phyloP scores from a whole-genome alignment of 1,140 invertebrate species.

The Drosophila tani region DNA sequence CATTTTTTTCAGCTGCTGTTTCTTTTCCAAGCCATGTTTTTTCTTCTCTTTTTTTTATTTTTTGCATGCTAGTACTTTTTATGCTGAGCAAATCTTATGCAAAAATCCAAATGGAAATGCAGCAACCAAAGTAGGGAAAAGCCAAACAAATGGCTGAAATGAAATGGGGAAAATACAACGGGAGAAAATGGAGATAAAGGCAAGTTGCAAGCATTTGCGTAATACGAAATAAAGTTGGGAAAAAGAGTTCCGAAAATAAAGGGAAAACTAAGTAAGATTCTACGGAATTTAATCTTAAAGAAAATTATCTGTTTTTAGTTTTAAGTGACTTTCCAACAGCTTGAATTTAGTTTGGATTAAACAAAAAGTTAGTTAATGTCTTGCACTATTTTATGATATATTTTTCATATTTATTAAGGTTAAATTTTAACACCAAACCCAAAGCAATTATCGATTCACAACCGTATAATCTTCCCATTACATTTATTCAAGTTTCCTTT shows the following conservation, averaged over 20 bases:
- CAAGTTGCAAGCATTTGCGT: conserved; percentile 26
- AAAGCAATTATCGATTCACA: conserved; percentile 2
- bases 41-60: background rate
- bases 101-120: conserved; percentile 76
- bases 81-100: conserved; percentile 66
- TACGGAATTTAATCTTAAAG: background rate
- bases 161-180: conserved; percentile 7
- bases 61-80: conserved; percentile 17
- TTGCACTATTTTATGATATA: too few relatives aligned
- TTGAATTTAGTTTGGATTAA: too few relatives aligned
- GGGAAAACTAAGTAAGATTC: background rate
- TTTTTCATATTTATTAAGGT: background rate
- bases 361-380: too few relatives aligned
- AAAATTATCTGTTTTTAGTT: background rate
- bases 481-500: conserved; percentile 12
- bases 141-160: conserved; percentile 39
- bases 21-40: conserved; percentile 27
- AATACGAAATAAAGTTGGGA: conserved; percentile 16
- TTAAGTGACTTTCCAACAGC: too few relatives aligned
- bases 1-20: conserved; percentile 36
- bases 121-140: conserved; percentile 38
- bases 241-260: conserved; percentile 5
- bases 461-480: conserved; percentile 27
- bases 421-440: background rate
- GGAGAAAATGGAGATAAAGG: conserved; percentile 14